Evolutionary conservation across 2,888 invertebrate species (phyloP).

Genomic region (Lissonota sp.): DNA sequence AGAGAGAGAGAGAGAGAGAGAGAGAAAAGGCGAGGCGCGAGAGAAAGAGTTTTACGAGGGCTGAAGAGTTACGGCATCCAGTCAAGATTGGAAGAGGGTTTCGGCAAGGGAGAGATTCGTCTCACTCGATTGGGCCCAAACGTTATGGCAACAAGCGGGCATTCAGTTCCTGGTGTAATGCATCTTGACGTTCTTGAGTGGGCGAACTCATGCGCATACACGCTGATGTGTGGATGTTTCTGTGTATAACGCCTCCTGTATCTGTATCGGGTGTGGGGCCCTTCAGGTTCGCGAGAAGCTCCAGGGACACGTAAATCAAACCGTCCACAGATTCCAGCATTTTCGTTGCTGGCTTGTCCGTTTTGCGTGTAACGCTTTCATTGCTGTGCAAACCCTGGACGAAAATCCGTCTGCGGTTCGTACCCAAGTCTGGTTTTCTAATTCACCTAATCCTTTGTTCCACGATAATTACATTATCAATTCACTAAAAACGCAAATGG

Average conservation of each 20-base stretch:
- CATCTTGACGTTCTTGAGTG: constrained; percentile 72
- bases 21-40: neutral
- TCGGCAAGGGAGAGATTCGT: constrained; percentile 51
- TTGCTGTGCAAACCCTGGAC: constrained; percentile 4
- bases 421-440: constrained; percentile 75
- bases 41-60: constrained; percentile 8
- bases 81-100: constrained; percentile 10
- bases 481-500: constrained; percentile 67
- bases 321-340: constrained; percentile 73
- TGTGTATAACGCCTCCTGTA: neutral
- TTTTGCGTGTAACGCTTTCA: constrained; percentile 50
- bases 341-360: constrained; percentile 44
- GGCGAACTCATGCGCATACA: neutral
- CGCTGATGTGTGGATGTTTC: constrained; percentile 9
- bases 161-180: constrained; percentile 64
- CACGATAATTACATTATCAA: constrained; percentile 80
- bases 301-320: constrained; percentile 81
- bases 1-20: neutral
- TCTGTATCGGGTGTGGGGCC: constrained; percentile 50
- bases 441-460: constrained; percentile 79
- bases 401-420: neutral
- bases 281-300: constrained; percentile 74
- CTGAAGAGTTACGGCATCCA: neutral
- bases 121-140: constrained; percentile 50
- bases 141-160: constrained; percentile 44